phyloP scores from a whole-genome alignment of 2,888 invertebrate genomes.

The Pammene fasciana region DNA sequence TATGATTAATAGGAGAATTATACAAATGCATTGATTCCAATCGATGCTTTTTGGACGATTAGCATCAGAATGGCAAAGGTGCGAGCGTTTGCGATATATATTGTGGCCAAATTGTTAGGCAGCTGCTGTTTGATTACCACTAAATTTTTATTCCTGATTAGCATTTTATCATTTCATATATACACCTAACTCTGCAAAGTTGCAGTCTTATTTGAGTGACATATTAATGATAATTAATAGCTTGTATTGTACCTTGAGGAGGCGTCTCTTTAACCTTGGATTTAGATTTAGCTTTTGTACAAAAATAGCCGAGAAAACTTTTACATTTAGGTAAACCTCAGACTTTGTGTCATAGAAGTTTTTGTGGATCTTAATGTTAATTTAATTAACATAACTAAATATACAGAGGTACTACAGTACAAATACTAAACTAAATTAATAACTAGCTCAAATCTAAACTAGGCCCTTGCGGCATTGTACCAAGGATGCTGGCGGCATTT shows the following conservation, averaged over 20 bases:
- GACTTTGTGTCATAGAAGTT: too few species aligned
- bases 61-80: constrained; percentile 66
- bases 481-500: too few species aligned
- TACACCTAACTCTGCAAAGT: not conserved
- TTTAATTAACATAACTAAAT: too few species aligned
- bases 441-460: too few species aligned
- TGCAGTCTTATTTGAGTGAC: not conserved
- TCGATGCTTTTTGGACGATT: constrained; percentile 61
- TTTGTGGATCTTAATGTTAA: too few species aligned
- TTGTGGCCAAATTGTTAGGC: constrained; percentile 24
- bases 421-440: too few species aligned
- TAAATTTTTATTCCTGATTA: constrained; percentile 1
- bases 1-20: constrained; percentile 73
- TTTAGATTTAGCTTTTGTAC: not conserved
- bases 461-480: too few species aligned
- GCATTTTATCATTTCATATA: constrained; percentile 12
- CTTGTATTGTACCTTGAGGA: too few species aligned
- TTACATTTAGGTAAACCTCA: too few species aligned
- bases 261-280: too few species aligned
- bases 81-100: constrained; percentile 40
- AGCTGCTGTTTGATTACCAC: constrained; percentile 31
- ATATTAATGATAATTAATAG: too few species aligned
- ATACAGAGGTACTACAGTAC: too few species aligned
- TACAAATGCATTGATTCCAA: constrained; percentile 70
- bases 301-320: not conserved